Conservation (phyloP, 2,888 invertebrate genomes). For the Tineola bisselliella region DNA sequence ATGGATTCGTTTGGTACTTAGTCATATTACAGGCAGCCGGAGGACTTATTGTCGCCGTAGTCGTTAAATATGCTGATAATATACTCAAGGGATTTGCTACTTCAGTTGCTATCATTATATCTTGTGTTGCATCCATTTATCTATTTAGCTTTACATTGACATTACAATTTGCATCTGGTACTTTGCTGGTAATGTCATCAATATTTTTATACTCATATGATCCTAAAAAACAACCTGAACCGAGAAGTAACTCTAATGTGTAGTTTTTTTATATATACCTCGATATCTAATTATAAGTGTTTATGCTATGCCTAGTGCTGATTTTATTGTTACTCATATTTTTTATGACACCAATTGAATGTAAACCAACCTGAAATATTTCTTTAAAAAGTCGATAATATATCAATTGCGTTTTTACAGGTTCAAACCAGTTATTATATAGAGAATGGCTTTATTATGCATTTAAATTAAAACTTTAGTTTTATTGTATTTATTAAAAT, state of each 20-base stretch:
- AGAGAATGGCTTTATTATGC: conserved; percentile 30
- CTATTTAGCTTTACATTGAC: conserved; percentile 90
- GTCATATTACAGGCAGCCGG: conserved; percentile 93
- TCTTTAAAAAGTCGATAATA: no score
- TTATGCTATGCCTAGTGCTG: no score
- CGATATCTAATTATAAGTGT: no score
- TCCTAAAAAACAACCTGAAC: conserved; percentile 59
- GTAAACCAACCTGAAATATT: no score
- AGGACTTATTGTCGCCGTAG: conserved; percentile 96
- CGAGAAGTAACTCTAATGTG: conserved; percentile 24
- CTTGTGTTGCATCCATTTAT: conserved; percentile 93
- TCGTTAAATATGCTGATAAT: conserved; percentile 99
- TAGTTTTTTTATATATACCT: conserved; percentile 26
- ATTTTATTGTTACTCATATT: no score
- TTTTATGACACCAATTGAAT: no score
- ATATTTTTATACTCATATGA: conserved; percentile 93
- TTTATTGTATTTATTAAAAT: conserved; percentile 9
- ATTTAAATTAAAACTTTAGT: conserved; percentile 12
- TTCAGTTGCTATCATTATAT: conserved; percentile 94
- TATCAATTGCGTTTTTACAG: no score
- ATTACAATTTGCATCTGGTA: conserved; percentile 86
- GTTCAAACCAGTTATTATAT: no score
- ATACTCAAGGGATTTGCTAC: conserved; percentile 99
- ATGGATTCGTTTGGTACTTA: conserved; percentile 86
- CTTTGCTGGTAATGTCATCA: conserved; percentile 88